phyloP scores from a whole-genome alignment of 30 jellyfish, hydroid and myxozoan species.

The Catostylus mosaicus region DNA sequence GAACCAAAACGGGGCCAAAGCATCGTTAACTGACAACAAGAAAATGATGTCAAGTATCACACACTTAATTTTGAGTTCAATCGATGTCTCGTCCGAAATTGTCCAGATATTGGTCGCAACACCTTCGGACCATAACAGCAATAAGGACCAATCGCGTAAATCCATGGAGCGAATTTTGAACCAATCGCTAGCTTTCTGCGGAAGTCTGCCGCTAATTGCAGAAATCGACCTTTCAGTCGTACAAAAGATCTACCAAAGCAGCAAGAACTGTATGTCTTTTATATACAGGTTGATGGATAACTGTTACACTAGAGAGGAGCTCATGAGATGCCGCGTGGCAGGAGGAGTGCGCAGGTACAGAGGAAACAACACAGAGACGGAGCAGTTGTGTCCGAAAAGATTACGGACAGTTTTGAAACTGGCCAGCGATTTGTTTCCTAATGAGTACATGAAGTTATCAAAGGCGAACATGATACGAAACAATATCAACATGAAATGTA shows the following conservation, averaged over 20 bases:
- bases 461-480: conserved; percentile 54
- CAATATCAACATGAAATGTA: conserved; percentile 55
- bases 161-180: conserved; percentile 42
- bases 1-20: not conserved
- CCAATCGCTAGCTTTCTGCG: conserved; percentile 33
- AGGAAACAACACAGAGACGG: conserved; percentile 65
- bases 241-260: conserved; percentile 52
- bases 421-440: conserved; percentile 54
- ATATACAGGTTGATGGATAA: conserved; percentile 63
- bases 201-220: conserved; percentile 51
- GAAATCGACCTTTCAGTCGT: conserved; percentile 52
- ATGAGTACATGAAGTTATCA: conserved; percentile 42
- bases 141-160: conserved; percentile 33
- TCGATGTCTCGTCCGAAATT: conserved; percentile 43
- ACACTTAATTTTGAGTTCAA: conserved; percentile 24
- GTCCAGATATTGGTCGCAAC: conserved; percentile 59
- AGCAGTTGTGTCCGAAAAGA: conserved; percentile 45
- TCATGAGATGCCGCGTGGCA: conserved; percentile 42
- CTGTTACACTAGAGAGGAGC: conserved; percentile 68
- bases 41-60: conserved; percentile 46
- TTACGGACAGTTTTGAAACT: conserved; percentile 49
- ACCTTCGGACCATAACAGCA: conserved; percentile 54
- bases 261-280: conserved; percentile 64
- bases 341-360: conserved; percentile 68
- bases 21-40: conserved; percentile 23